Percentiles rank a stretch among this genome's conserved stretches.
Conservation (phyloP, 2,797 vertebrate species). For the Babyrousa celebensis region DNA sequence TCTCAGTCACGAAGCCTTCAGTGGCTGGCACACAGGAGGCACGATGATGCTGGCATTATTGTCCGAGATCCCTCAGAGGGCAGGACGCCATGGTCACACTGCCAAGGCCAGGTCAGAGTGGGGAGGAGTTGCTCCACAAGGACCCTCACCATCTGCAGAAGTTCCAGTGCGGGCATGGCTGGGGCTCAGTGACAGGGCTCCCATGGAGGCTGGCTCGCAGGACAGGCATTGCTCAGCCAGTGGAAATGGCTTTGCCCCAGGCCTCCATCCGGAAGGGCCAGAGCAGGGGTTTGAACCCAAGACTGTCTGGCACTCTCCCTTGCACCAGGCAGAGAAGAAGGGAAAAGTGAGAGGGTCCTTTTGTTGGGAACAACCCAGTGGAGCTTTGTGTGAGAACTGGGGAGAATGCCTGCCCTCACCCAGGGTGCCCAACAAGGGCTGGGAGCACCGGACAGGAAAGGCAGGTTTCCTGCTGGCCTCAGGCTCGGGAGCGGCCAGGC, state of each 20-base stretch:
- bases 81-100: not conserved
- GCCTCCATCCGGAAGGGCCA: not conserved
- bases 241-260: not conserved
- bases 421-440: not conserved
- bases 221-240: not conserved
- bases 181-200: not conserved
- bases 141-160: no score
- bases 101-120: not conserved
- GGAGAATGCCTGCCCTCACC: not conserved
- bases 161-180: not conserved
- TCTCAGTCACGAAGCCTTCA: not conserved
- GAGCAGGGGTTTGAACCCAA: not conserved
- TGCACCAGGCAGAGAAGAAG: not conserved
- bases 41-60: accelerated
- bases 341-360: not conserved
- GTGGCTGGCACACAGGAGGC: not conserved
- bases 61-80: not conserved
- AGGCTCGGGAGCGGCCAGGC: slow-evolving; percentile 48
- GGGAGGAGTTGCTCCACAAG: not conserved
- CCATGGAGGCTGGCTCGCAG: not conserved
- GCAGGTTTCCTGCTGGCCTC: slow-evolving; percentile 77
- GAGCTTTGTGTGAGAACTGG: not conserved
- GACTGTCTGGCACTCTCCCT: not conserved
- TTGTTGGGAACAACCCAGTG: slow-evolving; percentile 51
- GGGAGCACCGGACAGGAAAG: slow-evolving; percentile 63